Evolutionary conservation across 2,797 vertebrate genomes (phyloP).

Genomic region (Gephyroberyx darwinii): DNA sequence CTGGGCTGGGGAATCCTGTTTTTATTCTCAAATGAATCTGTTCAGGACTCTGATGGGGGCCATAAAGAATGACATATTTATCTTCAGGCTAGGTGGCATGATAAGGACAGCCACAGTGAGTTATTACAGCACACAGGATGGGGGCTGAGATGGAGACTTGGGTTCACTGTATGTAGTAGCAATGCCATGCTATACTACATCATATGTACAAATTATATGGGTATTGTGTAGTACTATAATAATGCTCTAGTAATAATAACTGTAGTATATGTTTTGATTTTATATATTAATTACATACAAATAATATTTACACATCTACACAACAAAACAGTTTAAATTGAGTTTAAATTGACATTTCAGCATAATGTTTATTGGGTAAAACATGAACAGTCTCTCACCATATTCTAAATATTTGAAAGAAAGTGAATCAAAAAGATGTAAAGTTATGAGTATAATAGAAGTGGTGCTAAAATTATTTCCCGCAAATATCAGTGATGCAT

Average conservation of each 20-base stretch:
- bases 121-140: constrained; percentile 71
- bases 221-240: neutral
- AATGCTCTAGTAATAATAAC: too few species aligned
- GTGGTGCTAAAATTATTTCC: neutral
- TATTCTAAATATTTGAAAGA: neutral
- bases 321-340: too few species aligned
- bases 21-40: constrained; percentile 83
- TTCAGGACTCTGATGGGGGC: constrained; percentile 76
- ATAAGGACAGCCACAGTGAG: constrained; percentile 80
- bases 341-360: neutral
- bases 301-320: neutral
- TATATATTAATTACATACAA: neutral
- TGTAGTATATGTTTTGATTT: constrained; percentile 12
- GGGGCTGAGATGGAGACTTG: constrained; percentile 62
- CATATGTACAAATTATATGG: neutral
- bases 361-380: neutral
- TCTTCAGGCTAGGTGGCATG: constrained; percentile 78
- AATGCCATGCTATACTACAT: constrained; percentile 30
- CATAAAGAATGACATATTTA: constrained; percentile 83
- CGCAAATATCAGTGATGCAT: constrained; percentile 21
- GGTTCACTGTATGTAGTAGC: constrained; percentile 52
- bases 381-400: neutral
- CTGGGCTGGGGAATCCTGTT: constrained; percentile 75
- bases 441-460: constrained; percentile 2
- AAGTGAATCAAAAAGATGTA: constrained; percentile 1